A percentile compares a stretch with the other conserved stretches of the same genome.
Conservation (phyloP, 2,797 vertebrate genomes). For the Podargus strigoides region DNA sequence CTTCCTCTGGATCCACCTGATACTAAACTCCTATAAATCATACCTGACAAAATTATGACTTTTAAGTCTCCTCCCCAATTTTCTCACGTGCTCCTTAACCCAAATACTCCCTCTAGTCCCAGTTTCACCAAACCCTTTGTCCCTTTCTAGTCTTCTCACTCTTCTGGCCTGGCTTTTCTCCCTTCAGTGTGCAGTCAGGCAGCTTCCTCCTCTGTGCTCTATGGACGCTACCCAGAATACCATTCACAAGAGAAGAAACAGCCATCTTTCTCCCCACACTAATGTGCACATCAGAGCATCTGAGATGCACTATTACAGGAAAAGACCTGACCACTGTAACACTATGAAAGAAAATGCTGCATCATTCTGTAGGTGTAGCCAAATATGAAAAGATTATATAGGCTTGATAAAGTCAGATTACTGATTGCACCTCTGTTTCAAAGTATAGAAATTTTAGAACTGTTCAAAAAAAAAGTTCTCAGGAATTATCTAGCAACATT, state of each 20-base stretch:
- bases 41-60: background rate
- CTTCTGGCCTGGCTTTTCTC: background rate
- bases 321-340: background rate
- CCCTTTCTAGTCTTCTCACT: background rate
- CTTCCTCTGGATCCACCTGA: background rate
- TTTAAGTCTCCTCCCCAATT: background rate
- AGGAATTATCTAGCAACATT: background rate
- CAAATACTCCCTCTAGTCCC: background rate
- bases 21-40: background rate
- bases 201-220: background rate
- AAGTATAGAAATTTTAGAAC: background rate
- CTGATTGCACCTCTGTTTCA: background rate
- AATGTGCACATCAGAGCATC: background rate
- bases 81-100: background rate
- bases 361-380: background rate
- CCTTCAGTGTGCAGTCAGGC: background rate
- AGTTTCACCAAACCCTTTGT: background rate
- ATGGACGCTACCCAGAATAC: background rate
- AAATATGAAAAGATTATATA: background rate
- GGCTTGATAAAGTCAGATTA: background rate
- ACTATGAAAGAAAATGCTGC: background rate
- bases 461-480: background rate
- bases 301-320: fast-evolving
- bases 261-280: background rate
- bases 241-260: background rate